Percentiles rank a stretch among this genome's conserved stretches.
Evolutionary conservation across 2,888 invertebrate species (phyloP).

Genomic region (Volucella zonaria): DNA sequence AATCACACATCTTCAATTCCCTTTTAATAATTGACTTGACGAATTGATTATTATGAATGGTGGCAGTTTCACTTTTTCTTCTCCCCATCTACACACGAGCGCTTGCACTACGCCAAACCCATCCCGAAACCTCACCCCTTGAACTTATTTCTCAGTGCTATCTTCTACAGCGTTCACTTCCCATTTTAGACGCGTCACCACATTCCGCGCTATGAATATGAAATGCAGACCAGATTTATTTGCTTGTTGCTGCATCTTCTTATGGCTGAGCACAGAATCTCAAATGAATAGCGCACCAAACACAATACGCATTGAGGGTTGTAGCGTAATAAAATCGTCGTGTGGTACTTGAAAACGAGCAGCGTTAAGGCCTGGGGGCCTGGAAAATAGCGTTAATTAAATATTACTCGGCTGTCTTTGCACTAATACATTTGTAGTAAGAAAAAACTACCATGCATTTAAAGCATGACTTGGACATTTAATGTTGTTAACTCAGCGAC

Average conservation of each 20-base stretch:
- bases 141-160: neutral
- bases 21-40: constrained; percentile 70
- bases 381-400: constrained; percentile 66
- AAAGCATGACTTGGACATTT: constrained; percentile 50
- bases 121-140: constrained; percentile 47
- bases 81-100: constrained; percentile 35
- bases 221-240: constrained; percentile 62
- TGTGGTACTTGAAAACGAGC: constrained; percentile 69
- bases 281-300: constrained; percentile 69
- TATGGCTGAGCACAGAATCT: constrained; percentile 57
- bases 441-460: constrained; percentile 38
- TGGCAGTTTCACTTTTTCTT: constrained; percentile 45
- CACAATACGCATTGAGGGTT: constrained; percentile 51
- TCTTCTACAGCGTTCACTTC: constrained; percentile 2
- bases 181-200: constrained; percentile 50
- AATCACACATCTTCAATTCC: constrained; percentile 59
- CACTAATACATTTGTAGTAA: constrained; percentile 38
- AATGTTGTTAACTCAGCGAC: constrained; percentile 32
- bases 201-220: constrained; percentile 54
- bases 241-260: constrained; percentile 62
- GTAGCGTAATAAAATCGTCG: constrained; percentile 69
- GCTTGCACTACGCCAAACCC: constrained; percentile 44
- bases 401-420: constrained; percentile 63
- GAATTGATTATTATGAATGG: constrained; percentile 72
- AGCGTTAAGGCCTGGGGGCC: constrained; percentile 31